Base-by-base conservation (phyloP, 2,797 vertebrate genomes). In the Peromyscus aztecus region DNA sequence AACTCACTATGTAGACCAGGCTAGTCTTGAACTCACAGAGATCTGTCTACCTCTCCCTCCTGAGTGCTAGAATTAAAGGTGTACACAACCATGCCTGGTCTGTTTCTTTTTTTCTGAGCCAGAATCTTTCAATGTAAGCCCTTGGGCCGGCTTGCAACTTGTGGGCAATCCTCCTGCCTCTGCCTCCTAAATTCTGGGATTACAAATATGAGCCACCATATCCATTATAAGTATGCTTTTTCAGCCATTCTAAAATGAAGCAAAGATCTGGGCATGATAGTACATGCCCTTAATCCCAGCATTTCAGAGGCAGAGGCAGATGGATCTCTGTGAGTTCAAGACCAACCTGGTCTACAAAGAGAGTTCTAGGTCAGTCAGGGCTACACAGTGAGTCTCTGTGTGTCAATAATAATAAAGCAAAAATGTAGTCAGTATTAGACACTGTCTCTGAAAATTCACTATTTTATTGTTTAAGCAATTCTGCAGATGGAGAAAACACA, bases 381-480 rank as follows among this genome's bases (percentile, higher is more conserved):
- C 61, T 23, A 49, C 82, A 46, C 17, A 46, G 17, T 85, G 61
- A 65, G 29, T 40, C 11, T 17, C 40, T 65, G 40, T 34, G 43
- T 84, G 59, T 61, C 24, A 29, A 40, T 40, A 61, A 27, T 61
- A 37, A 59, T 6, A 67, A 67, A 97, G 57, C 34, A 67, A 91
- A 94, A 76, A 57, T 71, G 14, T 84, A 34, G 31, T 89, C 61
- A 91, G 24, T 69, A 92, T 24, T 85, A 94, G 49, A 85, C 4
- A 43, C 21, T 67, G 24, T 83, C 34, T 94, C 82, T 92, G 80
- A 94, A 96, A 82, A 89, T 81, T 12, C 95, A 94, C 92, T n/a
- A 23, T 93, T 95, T 91, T 91, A 88, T 88, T 86, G 8, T 76
- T 90, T 94, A 95, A 97, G 40, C 34, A 93, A 4, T 90, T 92